Evolutionary conservation across 2,113 vertebrate species (phyloP).

Genomic region (Nycticebus coucang): DNA sequence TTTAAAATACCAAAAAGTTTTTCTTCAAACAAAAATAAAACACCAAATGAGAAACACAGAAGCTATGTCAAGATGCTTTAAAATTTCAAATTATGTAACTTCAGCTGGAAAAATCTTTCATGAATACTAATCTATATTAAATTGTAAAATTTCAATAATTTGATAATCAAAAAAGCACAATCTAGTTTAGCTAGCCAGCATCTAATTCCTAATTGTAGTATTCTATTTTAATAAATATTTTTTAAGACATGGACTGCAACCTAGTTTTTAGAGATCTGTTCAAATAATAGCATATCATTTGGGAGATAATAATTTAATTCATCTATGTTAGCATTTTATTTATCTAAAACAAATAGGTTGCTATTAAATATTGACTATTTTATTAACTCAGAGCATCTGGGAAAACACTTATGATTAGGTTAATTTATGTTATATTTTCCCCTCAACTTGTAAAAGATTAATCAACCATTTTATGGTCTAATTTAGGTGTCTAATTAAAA

Average conservation of each 20-base stretch:
- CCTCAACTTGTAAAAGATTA: conserved; percentile 86
- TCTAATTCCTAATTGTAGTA: conserved; percentile 32
- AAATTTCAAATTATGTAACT: conserved; percentile 40
- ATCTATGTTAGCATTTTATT: conserved; percentile 52
- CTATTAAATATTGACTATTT: conserved; percentile 78
- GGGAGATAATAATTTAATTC: conserved; percentile 49
- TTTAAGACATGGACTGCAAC: background rate
- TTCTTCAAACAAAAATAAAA: conserved; percentile 34
- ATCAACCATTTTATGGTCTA: conserved; percentile 90
- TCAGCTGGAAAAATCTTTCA: background rate
- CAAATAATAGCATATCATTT: conserved; percentile 58
- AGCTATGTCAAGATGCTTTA: background rate
- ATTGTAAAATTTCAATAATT: background rate
- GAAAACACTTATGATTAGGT: conserved; percentile 81
- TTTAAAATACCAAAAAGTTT: conserved; percentile 18
- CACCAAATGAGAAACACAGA: background rate
- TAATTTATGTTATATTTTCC: conserved; percentile 81
- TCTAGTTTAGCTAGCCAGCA: background rate
- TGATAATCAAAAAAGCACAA: conserved; percentile 6
- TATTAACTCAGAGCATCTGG: conserved; percentile 75
- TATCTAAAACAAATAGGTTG: conserved; percentile 62
- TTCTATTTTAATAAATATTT: conserved; percentile 33
- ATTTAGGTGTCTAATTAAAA: conserved; percentile 89
- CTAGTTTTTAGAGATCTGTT: conserved; percentile 44
- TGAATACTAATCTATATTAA: conserved; percentile 15